Conservation (phyloP, 2,797 vertebrate genomes). For the Perodicticus potto region DNA sequence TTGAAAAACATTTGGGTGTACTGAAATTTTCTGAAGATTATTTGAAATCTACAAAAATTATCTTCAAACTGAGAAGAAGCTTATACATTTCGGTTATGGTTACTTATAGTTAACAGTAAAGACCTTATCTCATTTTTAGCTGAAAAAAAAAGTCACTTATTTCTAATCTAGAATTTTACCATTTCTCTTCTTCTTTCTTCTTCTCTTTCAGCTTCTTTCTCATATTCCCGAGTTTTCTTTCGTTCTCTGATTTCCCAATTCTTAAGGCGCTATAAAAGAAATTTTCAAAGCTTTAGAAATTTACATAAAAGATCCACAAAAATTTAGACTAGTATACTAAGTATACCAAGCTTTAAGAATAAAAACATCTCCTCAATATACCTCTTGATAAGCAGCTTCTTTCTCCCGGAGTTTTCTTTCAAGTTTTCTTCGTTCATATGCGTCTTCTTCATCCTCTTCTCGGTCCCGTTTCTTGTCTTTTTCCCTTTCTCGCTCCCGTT, state of each 20-base stretch:
- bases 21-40: neutral
- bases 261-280: conserved; percentile 94
- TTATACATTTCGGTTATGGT: neutral
- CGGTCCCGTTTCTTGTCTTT: conserved; percentile 97
- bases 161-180: conserved; percentile 87
- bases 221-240: conserved; percentile 97
- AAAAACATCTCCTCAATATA: conserved; percentile 76
- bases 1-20: conserved; percentile 7
- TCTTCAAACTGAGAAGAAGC: neutral
- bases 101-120: neutral
- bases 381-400: conserved; percentile 99
- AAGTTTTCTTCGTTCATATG: conserved; percentile 96
- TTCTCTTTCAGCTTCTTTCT: conserved; percentile 96
- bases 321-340: neutral
- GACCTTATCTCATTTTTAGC: neutral
- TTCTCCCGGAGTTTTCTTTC: conserved; percentile 98
- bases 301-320: neutral
- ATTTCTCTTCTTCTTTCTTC: conserved; percentile 97
- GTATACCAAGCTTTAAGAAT: neutral
- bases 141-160: neutral
- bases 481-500: conserved; percentile 94
- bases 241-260: conserved; percentile 99
- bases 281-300: conserved; percentile 52
- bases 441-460: conserved; percentile 98
- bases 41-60: conserved; percentile 44